Base-by-base conservation (phyloP, 1,140 invertebrate genomes). In the Drosophila tani region DNA sequence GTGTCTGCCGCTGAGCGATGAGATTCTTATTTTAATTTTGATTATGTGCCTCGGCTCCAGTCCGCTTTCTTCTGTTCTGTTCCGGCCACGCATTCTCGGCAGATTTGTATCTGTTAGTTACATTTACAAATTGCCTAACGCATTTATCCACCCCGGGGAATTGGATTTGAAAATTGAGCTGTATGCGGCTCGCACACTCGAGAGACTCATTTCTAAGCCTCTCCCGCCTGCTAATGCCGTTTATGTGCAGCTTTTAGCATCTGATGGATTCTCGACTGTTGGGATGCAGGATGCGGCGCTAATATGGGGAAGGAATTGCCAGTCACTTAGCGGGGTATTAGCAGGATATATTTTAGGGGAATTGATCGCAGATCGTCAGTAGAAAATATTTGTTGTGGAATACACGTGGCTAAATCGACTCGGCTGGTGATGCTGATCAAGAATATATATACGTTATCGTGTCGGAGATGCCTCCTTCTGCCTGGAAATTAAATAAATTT, bases 11-110 rank as follows among this genome's bases (percentile, higher is more conserved):
- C 79, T 90, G 85, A 88, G 85, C 74, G 81, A 88, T 88, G 85
- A 85, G 85, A 79, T 81, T 90, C 85, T 88, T 88, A 88, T 88
- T 88, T 90, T 88, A 88, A 88, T 88, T 88, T 88, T 90, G 85
- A 85, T 88, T 81, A 79, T 84, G 81, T 82, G 66, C 64, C 53
- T 38, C 8, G 40, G 51, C 40, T 59, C 50, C 41, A 15, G 62
- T 59, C 40, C 55, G 27, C 67, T 24, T 19, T 50, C 24, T 47
- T 49, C 64, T 19, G 29, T 32, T 32, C 29, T 9, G 29, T 9
- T 35, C 66, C 70, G 81, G 74, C 78, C 63, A 66, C 64, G 76
- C 74, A 81, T 70, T 63, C 70, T 57, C 60, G 35, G 43, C 57
- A 65, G 70, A 75, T 85, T 75, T 79, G 81, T 81, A 75, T 88